phyloP scores from a whole-genome alignment of 1,140 invertebrate species.

The Bathynomus jamesi region DNA sequence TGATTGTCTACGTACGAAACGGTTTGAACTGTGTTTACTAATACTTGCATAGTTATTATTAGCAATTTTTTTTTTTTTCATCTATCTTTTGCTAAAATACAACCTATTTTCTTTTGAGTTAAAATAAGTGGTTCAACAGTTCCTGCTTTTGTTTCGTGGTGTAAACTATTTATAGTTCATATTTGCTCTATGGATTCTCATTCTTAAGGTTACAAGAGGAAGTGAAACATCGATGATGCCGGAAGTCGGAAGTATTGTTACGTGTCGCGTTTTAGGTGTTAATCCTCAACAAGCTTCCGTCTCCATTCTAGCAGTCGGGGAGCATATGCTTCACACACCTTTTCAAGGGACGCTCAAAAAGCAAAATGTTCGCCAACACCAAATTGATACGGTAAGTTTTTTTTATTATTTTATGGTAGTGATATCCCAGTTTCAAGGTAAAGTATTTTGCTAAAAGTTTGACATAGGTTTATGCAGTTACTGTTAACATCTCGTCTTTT shows the following conservation, averaged over 20 bases:
- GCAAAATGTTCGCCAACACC: constrained; percentile 30
- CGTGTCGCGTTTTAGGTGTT: constrained; percentile 27
- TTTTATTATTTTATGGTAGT: no score
- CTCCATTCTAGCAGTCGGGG: constrained; percentile 29
- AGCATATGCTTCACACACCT: constrained; percentile 25
- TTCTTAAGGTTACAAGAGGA: constrained; percentile 22
- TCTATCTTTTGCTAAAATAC: neutral
- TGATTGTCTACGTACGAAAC: neutral
- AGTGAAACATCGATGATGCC: constrained; percentile 30
- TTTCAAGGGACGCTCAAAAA: constrained; percentile 31
- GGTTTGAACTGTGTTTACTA: neutral
- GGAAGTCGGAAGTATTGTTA: constrained; percentile 32
- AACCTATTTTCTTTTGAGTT: neutral
- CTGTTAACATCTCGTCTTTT: no score
- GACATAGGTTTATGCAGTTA: no score
- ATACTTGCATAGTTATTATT: neutral
- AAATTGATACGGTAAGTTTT: constrained; percentile 28
- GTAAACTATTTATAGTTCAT: constrained; percentile 3
- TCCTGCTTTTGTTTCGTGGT: neutral
- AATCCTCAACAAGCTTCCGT: constrained; percentile 24
- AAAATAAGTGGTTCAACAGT: neutral
- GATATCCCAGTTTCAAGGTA: no score
- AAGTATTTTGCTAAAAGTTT: no score
- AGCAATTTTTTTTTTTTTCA: neutral
- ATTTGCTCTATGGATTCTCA: neutral